These are phyloP conservation scores for Amphimallon solstitiale DNA, from an alignment of 2,888 invertebrate genomes.

Conservation along the genomic window DNA sequence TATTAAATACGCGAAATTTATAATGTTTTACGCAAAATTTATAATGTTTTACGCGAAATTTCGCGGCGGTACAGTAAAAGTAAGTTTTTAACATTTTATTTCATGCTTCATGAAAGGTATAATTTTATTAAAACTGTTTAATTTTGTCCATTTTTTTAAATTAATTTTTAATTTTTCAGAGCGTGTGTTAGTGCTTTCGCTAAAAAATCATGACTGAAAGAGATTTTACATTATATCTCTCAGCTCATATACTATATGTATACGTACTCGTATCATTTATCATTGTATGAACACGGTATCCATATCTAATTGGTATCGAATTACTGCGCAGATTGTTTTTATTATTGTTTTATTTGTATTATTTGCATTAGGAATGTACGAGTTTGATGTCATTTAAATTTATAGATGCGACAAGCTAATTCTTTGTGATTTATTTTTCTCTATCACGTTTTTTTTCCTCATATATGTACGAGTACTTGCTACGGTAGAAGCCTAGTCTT, in stretches of 20 bases:
- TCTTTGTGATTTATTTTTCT: too few species aligned
- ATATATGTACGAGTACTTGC: too few species aligned
- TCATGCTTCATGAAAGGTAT: background rate
- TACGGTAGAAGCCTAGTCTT: too few species aligned
- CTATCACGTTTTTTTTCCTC: too few species aligned
- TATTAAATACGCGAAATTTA: background rate
- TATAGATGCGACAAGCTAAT: background rate
- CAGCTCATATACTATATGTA: background rate
- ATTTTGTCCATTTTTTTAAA: too few species aligned
- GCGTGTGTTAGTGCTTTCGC: too few species aligned
- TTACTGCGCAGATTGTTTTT: slow-evolving; percentile 1
- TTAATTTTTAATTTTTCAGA: too few species aligned
- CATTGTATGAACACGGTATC: background rate
- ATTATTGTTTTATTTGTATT: slow-evolving; percentile 6
- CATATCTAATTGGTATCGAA: slow-evolving; percentile 2
- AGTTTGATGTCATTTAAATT: background rate
- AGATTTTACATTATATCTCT: too few species aligned
- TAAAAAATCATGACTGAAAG: too few species aligned
- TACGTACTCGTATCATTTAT: background rate
- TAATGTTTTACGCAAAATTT: background rate
- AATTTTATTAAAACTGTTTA: background rate
- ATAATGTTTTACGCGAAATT: background rate
- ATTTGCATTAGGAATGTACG: too few species aligned
- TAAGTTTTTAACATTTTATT: slow-evolving; percentile 1
- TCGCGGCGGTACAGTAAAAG: slow-evolving; percentile 6